Evolutionary conservation across 1,140 invertebrate genomes (phyloP), one percentile per base, ranked within the genome.

Genomic region (Drosophila willistoni): DNA sequence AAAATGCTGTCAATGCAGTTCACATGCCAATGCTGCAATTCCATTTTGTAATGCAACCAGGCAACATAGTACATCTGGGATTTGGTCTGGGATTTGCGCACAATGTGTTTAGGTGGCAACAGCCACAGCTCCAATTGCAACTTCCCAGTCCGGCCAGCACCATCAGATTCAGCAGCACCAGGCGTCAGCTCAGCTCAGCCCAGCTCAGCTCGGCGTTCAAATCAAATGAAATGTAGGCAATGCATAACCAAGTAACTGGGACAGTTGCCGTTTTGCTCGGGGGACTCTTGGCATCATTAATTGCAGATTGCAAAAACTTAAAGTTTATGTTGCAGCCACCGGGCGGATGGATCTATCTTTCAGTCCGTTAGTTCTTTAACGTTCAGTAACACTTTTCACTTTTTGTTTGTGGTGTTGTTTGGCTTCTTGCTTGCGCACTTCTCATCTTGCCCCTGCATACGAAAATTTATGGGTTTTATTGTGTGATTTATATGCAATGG

Each of bases 381-480:
- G 44, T 51, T 51, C 44, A 51, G 44, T 51, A 51, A 51, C 19
- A 22, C 19, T 51, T 51, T 5, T 59, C 56, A 19, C 33, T 19
- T 59, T 59, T 59, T 59, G 56, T 59, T 59, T 13, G 54, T 60
- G 33, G 41, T 57, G 66, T 63, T 64, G 41, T 54, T 61, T 66
- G 42, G 17, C 29, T 56, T 19, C 41, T 51, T 60, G 54, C 51
- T n/a, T 34, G 39, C 66, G 42, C 73, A 73, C 77, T 83, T 72
- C 66, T 71, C 68, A 79, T 79, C 77, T 79, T 77, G 77, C 73
- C 65, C 59, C 73, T 89, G 83, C 84, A 84, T 74, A 71, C 83
- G 64, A 79, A 89, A 51, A 87, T 87, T 87, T 87, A 87, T 87
- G 84, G 84, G 84, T 89, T 87, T 87, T 87, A 84, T 87, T 89